Percentiles rank a stretch among this genome's conserved stretches.
phyloP scores from a whole-genome alignment of 2,797 vertebrate species.

The Dermochelys coriacea region DNA sequence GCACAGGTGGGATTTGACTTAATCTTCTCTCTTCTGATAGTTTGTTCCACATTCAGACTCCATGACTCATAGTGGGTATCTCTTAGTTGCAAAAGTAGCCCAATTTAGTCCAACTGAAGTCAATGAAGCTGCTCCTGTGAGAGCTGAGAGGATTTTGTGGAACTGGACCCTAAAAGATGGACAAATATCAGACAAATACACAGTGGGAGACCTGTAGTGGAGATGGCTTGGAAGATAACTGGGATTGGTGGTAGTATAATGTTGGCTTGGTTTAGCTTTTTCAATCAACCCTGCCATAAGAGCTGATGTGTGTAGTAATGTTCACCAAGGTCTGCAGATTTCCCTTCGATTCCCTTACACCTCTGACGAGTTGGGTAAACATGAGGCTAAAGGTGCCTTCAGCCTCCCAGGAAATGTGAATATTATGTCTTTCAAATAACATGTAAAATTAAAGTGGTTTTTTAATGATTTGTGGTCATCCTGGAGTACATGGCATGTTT shows the following conservation, averaged over 20 bases:
- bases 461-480: neutral
- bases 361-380: neutral
- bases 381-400: neutral
- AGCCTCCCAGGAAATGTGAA: neutral
- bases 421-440: neutral
- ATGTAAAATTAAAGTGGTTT: neutral
- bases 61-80: neutral
- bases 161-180: neutral
- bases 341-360: neutral
- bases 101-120: neutral
- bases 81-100: neutral
- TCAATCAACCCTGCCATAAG: neutral
- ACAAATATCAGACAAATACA: neutral
- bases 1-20: neutral
- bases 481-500: neutral
- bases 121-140: neutral
- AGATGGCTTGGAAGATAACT: neutral
- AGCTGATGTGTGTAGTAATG: neutral
- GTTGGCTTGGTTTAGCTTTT: neutral
- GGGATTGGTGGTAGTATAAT: neutral
- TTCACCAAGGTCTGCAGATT: neutral
- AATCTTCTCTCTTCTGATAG: neutral
- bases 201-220: neutral
- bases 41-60: neutral
- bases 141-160: neutral